Conservation (phyloP, 2,888 invertebrate species). For the Rugalucina vietnamica region DNA sequence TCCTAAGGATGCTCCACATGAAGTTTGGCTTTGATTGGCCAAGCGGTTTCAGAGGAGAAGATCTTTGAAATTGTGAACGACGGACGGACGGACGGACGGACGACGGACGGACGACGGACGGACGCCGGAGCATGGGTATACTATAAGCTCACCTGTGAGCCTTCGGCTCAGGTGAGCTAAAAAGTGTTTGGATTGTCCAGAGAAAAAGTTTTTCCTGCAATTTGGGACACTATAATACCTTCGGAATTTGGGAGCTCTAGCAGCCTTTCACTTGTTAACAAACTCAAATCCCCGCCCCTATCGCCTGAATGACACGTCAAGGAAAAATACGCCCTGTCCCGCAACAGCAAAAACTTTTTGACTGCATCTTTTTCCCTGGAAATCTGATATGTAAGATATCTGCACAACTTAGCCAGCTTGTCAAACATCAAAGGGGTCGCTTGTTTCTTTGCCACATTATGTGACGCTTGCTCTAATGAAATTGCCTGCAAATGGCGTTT, state of each 20-base stretch:
- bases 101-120: too few species aligned
- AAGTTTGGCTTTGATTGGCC: too few species aligned
- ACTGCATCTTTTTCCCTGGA: not conserved
- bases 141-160: too few species aligned
- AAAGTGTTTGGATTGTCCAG: not conserved
- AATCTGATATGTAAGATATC: not conserved
- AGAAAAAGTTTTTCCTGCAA: not conserved
- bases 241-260: not conserved
- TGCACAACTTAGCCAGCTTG: not conserved
- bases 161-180: too few species aligned
- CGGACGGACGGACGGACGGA: too few species aligned
- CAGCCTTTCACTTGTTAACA: not conserved
- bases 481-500: not conserved
- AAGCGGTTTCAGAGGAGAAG: too few species aligned
- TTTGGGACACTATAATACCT: not conserved
- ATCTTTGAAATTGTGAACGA: too few species aligned
- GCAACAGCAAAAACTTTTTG: not conserved
- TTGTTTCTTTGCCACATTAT: not conserved
- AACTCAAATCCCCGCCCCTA: not conserved
- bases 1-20: too few species aligned
- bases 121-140: too few species aligned
- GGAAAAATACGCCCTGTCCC: not conserved
- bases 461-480: not conserved
- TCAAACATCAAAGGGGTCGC: constrained; percentile 1
- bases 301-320: not conserved